Base-by-base conservation (phyloP, 2,113 vertebrate species). In the Piliocolobus tephrosceles region DNA sequence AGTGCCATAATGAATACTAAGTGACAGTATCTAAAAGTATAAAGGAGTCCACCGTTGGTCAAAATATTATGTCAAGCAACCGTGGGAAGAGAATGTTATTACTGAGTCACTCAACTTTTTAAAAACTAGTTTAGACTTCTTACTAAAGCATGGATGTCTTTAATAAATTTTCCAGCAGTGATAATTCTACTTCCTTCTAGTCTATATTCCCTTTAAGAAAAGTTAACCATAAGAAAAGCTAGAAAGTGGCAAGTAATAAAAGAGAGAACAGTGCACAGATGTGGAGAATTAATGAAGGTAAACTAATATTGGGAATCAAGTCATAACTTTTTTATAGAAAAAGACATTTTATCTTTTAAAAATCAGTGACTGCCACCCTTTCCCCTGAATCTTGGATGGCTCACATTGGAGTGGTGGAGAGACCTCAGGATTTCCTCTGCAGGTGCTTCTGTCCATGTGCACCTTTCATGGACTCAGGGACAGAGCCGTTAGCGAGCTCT, bases 21-120 rank as follows among this genome's bases (percentile, higher is more conserved):
- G 64, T 79, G 35, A 90, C 20, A 8, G 82, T 81, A 43, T 72
- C 43, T 80, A 13, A 90, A 92, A 92, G 68, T 73, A 86, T 23
- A 82, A 70, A 17, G 13, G 25, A 95, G 55, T 94, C 22, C 25
- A 73, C 6, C 13, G 1, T 4, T 52, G 78, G 73, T 95, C 85
- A 97, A 90, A 91, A 75, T 30, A 87, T 47, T 90, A 88, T 30
- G 47, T 88, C 68, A 85, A 79, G 23, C 97, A 90, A 22, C 40
- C 73, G 25, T 93, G 95, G 83, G 96, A 97, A 96, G 75, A 89
- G 86, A 83, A 86, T 25, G 20, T 72, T 57, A 57, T 91, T 91
- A 80, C 57, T 92, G 70, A 83, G 76, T 83, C 64, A 95, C 8
- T n/a, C 88, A 92, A 88, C 18, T 95, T 94, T 94, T 64, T 0